phyloP scores from a whole-genome alignment of 2,888 invertebrate species.

The Netelia inedita region DNA sequence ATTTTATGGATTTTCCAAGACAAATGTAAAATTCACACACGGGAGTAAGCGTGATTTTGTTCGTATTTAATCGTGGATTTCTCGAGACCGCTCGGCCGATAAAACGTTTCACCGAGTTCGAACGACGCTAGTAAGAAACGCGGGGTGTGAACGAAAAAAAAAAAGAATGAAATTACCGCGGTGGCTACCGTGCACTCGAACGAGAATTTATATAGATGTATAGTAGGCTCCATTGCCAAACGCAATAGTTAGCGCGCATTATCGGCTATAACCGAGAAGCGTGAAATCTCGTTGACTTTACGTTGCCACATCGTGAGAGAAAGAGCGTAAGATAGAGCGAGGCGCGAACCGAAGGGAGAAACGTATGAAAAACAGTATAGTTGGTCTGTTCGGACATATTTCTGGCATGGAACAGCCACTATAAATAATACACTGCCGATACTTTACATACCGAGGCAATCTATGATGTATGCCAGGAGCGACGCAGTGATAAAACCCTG shows the following conservation, averaged over 20 bases:
- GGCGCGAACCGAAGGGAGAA: background rate
- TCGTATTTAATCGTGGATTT: too few species aligned
- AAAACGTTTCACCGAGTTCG: too few species aligned
- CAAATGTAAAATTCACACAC: too few species aligned
- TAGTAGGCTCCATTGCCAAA: conserved; percentile 58
- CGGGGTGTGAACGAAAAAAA: background rate
- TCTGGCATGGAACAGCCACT: background rate
- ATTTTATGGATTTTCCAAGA: too few species aligned
- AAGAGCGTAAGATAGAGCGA: conserved; percentile 42
- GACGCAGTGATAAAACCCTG: background rate
- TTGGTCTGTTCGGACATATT: background rate
- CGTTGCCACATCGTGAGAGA: conserved; percentile 62
- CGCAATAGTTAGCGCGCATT: conserved; percentile 64
- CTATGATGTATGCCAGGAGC: background rate
- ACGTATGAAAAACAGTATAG: conserved; percentile 1
- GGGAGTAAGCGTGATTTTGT: too few species aligned
- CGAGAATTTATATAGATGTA: conserved; percentile 11
- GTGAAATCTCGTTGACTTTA: conserved; percentile 53
- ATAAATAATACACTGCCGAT: conserved; percentile 7
- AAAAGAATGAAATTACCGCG: background rate
- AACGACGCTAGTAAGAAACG: background rate
- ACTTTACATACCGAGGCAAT: background rate
- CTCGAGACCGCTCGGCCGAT: too few species aligned
- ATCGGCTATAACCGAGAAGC: conserved; percentile 61
- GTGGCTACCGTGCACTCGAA: background rate